A percentile compares a stretch with the other conserved stretches of the same genome.
Evolutionary conservation across 2,888 invertebrate genomes (phyloP).

Genomic region (Eristalis arbustorum): DNA sequence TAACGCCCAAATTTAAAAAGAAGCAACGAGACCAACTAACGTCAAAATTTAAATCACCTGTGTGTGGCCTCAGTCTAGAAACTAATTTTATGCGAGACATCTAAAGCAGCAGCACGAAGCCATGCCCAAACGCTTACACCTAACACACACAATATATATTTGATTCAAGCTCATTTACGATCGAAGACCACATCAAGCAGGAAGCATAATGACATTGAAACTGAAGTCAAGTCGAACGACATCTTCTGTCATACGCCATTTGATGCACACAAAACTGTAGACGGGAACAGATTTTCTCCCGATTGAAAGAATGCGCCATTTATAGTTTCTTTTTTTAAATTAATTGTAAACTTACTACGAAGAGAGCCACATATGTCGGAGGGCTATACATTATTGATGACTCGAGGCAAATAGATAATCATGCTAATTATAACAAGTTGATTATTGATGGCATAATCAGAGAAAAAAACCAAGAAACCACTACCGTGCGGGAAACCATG

Average conservation of each 20-base stretch:
- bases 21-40: background rate
- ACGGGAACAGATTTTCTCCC: too few species aligned
- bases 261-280: too few species aligned
- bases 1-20: background rate
- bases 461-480: constrained; percentile 13
- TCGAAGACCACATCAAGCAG: background rate
- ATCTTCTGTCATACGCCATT: too few species aligned
- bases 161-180: background rate
- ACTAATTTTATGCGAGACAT: constrained; percentile 10
- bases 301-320: too few species aligned
- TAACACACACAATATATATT: background rate
- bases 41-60: background rate
- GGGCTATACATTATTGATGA: constrained; percentile 7
- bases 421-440: constrained; percentile 43
- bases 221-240: background rate
- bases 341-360: too few species aligned
- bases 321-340: background rate
- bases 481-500: constrained; percentile 27
- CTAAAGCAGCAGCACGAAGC: background rate
- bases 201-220: constrained; percentile 6
- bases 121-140: constrained; percentile 3
- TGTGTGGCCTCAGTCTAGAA: background rate
- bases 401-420: constrained; percentile 2
- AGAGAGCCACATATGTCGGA: background rate
- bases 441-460: constrained; percentile 18